Conservation (phyloP, 2,888 invertebrate genomes). For the Chrysopilus asiliformis region DNA sequence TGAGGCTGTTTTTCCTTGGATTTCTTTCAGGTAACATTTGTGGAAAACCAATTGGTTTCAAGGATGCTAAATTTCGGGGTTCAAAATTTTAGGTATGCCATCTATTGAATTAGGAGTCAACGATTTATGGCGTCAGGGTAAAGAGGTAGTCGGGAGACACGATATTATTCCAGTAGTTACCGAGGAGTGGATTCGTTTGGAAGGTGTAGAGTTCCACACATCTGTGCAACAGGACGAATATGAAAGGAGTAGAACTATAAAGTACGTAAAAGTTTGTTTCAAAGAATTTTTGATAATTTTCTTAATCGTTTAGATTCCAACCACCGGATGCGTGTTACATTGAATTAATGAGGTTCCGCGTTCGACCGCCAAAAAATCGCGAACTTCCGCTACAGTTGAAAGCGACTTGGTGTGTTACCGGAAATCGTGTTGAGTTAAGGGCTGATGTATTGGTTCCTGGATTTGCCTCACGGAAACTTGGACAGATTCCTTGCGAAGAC, state of each 20-base stretch:
- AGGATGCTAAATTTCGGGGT: background rate
- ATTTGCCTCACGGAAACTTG: constrained; percentile 87
- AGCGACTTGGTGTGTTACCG: constrained; percentile 75
- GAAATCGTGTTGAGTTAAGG: constrained; percentile 84
- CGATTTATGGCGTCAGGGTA: constrained; percentile 94
- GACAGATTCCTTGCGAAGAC: constrained; percentile 95
- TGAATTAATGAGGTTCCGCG: constrained; percentile 89
- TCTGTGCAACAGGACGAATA: constrained; percentile 88
- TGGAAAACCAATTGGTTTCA: background rate
- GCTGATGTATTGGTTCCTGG: constrained; percentile 95
- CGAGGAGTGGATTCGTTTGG: constrained; percentile 97
- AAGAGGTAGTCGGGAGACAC: constrained; percentile 95
- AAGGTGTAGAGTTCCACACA: constrained; percentile 86
- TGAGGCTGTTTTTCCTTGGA: constrained; percentile 88
- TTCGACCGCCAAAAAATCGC: constrained; percentile 87
- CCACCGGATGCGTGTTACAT: constrained; percentile 97
- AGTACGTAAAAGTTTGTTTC: constrained; percentile 39
- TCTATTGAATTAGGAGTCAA: constrained; percentile 94
- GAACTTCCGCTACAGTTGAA: constrained; percentile 94
- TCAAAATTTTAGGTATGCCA: constrained; percentile 60
- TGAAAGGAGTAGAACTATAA: constrained; percentile 68
- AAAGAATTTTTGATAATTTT: background rate
- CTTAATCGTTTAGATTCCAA: constrained; percentile 54
- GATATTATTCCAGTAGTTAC: constrained; percentile 98
- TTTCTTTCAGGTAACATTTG: constrained; percentile 66